Evolutionary conservation across 2,797 vertebrate species (phyloP).

Genomic region (Xenentodon cancila): DNA sequence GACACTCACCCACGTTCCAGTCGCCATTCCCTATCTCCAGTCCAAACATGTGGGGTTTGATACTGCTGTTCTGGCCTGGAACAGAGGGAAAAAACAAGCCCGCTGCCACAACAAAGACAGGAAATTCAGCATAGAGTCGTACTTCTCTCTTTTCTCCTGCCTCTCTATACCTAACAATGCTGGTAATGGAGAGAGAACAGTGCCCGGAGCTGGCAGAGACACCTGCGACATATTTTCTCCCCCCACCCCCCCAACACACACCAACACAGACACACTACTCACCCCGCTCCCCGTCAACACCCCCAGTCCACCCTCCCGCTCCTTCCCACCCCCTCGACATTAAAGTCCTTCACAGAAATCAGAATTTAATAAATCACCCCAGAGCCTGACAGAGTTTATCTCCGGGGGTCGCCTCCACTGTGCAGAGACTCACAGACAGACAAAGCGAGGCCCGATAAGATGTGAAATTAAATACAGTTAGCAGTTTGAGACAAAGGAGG

Average conservation of each 20-base stretch:
- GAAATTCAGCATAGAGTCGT: slow-evolving; percentile 84
- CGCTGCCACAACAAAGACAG: slow-evolving; percentile 83
- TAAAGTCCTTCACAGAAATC: slow-evolving; percentile 90
- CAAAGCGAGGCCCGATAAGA: slow-evolving; percentile 85
- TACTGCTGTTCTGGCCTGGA: slow-evolving; percentile 70
- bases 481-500: slow-evolving; percentile 82
- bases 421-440: slow-evolving; percentile 83
- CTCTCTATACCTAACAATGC: slow-evolving; percentile 74
- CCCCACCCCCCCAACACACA: slow-evolving; percentile 7
- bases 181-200: slow-evolving; percentile 78
- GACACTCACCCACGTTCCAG: no score
- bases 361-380: slow-evolving; percentile 90
- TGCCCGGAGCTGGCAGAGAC: slow-evolving; percentile 80
- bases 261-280: slow-evolving; percentile 2
- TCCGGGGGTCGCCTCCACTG: slow-evolving; percentile 85
- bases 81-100: slow-evolving; percentile 73
- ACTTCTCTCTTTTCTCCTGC: slow-evolving; percentile 77
- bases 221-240: slow-evolving; percentile 82
- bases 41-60: slow-evolving; percentile 80
- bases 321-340: slow-evolving; percentile 78
- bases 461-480: slow-evolving; percentile 89
- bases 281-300: background rate
- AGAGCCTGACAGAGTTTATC: slow-evolving; percentile 90
- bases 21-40: slow-evolving; percentile 69
- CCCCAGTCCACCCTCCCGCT: slow-evolving; percentile 48